A percentile compares a stretch with the other conserved stretches of the same genome.
Conservation (phyloP, 2,888 invertebrate genomes). For the Hermaeophaga mercurialis region DNA sequence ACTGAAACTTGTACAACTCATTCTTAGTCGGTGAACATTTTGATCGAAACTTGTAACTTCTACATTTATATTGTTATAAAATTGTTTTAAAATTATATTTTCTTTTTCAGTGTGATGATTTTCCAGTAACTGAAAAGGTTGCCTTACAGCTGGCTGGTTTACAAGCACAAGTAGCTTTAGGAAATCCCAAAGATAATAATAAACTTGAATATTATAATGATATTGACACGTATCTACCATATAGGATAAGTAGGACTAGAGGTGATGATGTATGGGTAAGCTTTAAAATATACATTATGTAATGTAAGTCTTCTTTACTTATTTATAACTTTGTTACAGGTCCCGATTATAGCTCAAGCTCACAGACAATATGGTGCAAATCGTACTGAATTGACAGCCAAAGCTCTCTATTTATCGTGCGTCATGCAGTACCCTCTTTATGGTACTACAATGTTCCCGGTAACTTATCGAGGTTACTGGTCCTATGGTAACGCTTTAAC, state of each 20-base stretch:
- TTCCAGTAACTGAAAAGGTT: constrained; percentile 93
- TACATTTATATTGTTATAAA: not conserved
- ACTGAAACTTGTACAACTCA: not conserved
- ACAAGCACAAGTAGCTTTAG: constrained; percentile 93
- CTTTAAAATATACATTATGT: no score
- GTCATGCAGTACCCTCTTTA: constrained; percentile 93
- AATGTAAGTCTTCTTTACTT: no score
- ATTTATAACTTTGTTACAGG: no score
- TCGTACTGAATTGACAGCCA: constrained; percentile 87
- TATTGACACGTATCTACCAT: constrained; percentile 89
- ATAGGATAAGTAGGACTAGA: constrained; percentile 75
- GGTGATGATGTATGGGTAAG: constrained; percentile 83
- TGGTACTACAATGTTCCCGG: constrained; percentile 65
- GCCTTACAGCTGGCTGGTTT: constrained; percentile 92
- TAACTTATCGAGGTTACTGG: constrained; percentile 93
- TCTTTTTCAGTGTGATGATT: constrained; percentile 80
- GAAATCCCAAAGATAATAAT: constrained; percentile 78
- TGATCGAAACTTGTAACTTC: not conserved
- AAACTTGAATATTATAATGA: constrained; percentile 87
- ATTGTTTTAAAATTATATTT: not conserved
- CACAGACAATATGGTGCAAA: constrained; percentile 92
- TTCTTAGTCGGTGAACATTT: not conserved
- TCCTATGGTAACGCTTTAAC: constrained; percentile 78
- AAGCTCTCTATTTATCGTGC: constrained; percentile 90
- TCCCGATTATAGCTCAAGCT: constrained; percentile 84